These are phyloP conservation scores for Propithecus coquereli DNA, from an alignment of 2,113 vertebrate species.

Conservation along the genomic window DNA sequence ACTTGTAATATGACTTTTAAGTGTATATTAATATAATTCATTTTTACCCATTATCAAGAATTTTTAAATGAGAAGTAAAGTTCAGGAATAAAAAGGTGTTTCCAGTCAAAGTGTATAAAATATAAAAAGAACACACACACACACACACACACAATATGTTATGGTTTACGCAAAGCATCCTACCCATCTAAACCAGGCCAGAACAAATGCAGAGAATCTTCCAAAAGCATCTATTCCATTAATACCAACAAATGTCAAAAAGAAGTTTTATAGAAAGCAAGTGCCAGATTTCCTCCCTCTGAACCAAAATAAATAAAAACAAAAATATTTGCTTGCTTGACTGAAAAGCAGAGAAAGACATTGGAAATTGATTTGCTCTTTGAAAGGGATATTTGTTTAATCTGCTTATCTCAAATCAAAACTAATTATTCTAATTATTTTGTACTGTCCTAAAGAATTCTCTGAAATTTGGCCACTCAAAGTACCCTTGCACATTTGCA, in stretches of 20 bases:
- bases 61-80: conserved; percentile 19
- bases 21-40: neutral
- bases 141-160: neutral
- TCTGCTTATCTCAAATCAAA: conserved; percentile 5
- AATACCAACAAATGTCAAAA: neutral
- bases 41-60: conserved; percentile 9
- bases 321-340: neutral
- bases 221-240: neutral
- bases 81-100: neutral
- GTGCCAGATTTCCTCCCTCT: neutral
- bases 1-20: neutral
- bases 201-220: conserved; percentile 32
- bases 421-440: conserved; percentile 20
- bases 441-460: neutral
- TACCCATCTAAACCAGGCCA: neutral
- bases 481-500: neutral
- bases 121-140: neutral
- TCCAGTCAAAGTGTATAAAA: neutral
- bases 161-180: neutral
- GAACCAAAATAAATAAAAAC: conserved; percentile 39
- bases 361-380: neutral
- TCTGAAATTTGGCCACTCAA: neutral
- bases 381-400: neutral
- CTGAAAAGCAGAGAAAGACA: conserved; percentile 8
- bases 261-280: neutral